Evolutionary conservation across 2,888 invertebrate genomes (phyloP), one percentile per base, ranked within the genome.

Genomic region (Standfussiana lucernea): DNA sequence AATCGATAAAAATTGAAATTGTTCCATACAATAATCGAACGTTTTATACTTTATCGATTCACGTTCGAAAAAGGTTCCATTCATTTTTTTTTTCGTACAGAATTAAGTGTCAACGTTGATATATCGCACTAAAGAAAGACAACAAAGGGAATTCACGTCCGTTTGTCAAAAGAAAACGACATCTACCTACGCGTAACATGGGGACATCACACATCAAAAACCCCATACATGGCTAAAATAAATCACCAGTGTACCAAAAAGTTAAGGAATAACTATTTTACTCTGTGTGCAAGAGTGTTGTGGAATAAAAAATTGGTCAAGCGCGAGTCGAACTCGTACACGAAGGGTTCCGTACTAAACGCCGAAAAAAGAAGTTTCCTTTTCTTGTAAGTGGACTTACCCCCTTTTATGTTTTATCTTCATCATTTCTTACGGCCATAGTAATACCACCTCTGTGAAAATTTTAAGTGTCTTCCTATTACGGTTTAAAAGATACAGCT

Each of bases 121-220:
- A 93, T 95, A 96, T 95, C 87, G 94, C 91, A 91, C 91, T 91
- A 92, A 92, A 93, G 90, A 92, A 92, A 93, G 90, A 92, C 92
- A 94, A 96, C 95, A 96, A 95, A 95, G 93, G 91, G 92, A 92
- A 91, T 93, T 90, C 92, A 93, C 91, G 92, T 93, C 90, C 92
- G 94, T 94, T 93, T 94, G 95, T 95, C 95, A 95, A 95, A 96
- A 96, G 95, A 96, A 94, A 95, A 95, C 93, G 93, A 91, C 89
- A 89, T 92, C 94, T 88, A 93, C 95, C 95, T 94, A 95, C 95
- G 93, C 94, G 93, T 93, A 93, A 94, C 93, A 92, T 91, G 92
- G 88, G 93, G 91, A 92, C 91, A 92, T 92, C 88, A 91, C 91
- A 89, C 86, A 88, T 88, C 90, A 92, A 78, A 92, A 92, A 91